These are phyloP conservation scores for Branchinecta lindahli DNA, from an alignment of 1,140 invertebrate species.

Conservation along the genomic window DNA sequence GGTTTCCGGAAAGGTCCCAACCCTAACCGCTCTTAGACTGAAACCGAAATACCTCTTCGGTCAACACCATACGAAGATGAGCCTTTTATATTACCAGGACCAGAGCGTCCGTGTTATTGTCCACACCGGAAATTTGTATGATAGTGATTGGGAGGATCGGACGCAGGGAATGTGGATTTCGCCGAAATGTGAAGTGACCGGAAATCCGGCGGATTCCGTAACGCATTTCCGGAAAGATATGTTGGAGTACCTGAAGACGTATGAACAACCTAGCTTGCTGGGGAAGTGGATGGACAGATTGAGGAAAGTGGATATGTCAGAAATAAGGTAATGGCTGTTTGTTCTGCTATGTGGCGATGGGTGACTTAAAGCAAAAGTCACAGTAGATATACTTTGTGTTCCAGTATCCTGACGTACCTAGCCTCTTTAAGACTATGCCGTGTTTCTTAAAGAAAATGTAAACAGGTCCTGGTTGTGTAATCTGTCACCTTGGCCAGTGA, in stretches of 20 bases:
- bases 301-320: slow-evolving; percentile 57
- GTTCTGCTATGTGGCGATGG: slow-evolving; percentile 21
- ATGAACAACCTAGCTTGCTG: slow-evolving; percentile 44
- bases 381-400: background rate
- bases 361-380: slow-evolving; percentile 23
- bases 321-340: slow-evolving; percentile 44
- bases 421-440: too few species aligned
- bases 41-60: slow-evolving; percentile 62
- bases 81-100: slow-evolving; percentile 67
- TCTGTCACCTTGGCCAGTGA: too few species aligned
- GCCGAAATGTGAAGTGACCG: slow-evolving; percentile 46
- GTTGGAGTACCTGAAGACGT: slow-evolving; percentile 59
- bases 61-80: slow-evolving; percentile 86
- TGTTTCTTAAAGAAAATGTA: too few species aligned
- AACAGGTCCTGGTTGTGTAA: too few species aligned
- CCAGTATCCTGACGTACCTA: too few species aligned
- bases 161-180: slow-evolving; percentile 88
- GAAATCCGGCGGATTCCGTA: slow-evolving; percentile 54
- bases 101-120: slow-evolving; percentile 65
- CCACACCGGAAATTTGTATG: slow-evolving; percentile 80
- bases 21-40: slow-evolving; percentile 49
- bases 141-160: slow-evolving; percentile 80
- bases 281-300: slow-evolving; percentile 55
- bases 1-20: slow-evolving; percentile 38
- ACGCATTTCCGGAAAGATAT: slow-evolving; percentile 75